Evolutionary conservation across 53 echinoderm and acorn worm species (phyloP).

Genomic region (Arbacia lixula): DNA sequence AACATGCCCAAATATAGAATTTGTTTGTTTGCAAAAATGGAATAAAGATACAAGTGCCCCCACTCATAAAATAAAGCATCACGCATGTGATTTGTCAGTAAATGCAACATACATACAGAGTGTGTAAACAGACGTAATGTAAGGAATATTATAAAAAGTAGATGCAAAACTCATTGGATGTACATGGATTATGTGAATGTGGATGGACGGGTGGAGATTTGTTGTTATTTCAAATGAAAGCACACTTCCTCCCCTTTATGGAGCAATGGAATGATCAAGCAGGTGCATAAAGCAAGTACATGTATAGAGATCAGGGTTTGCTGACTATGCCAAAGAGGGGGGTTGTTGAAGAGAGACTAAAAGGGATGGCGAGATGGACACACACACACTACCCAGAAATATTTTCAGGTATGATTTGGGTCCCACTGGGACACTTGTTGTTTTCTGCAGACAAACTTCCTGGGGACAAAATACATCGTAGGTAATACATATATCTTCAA

Average conservation of each 20-base stretch:
- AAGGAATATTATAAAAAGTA: conserved; percentile 9
- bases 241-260: conserved; percentile 52
- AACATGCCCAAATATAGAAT: conserved; percentile 57
- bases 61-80: conserved; percentile 52
- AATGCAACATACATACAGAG: conserved; percentile 32
- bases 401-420: too few relatives aligned
- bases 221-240: conserved; percentile 27
- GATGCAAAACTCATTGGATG: conserved; percentile 57
- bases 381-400: too few relatives aligned
- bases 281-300: conserved; percentile 39
- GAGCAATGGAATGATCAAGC: conserved; percentile 64
- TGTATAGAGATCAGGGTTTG: conserved; percentile 20
- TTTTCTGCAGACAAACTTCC: too few relatives aligned
- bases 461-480: too few relatives aligned
- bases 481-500: too few relatives aligned
- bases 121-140: conserved; percentile 33
- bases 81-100: conserved; percentile 61
- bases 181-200: conserved; percentile 50
- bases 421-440: too few relatives aligned
- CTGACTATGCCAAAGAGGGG: conserved; percentile 13
- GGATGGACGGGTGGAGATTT: conserved; percentile 39
- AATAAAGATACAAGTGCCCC: conserved; percentile 48
- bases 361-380: not conserved
- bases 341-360: not conserved
- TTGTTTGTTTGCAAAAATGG: conserved; percentile 48